Evolutionary conservation across 2,888 invertebrate genomes (phyloP).

Genomic region (Seira sanloemensis): DNA sequence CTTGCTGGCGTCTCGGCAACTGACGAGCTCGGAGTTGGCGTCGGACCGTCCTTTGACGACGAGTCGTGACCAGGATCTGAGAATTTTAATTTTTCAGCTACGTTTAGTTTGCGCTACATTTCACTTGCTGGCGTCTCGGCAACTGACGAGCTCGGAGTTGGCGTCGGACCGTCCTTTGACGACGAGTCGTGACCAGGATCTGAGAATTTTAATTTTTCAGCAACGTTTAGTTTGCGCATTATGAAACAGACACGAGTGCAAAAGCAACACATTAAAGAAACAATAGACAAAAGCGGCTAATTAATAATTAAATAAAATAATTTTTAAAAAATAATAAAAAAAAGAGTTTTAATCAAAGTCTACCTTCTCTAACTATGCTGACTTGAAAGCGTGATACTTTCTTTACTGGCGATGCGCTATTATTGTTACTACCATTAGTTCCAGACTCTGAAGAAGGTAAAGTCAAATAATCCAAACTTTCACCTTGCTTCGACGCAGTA

Average conservation of each 20-base stretch:
- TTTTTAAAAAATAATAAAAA: constrained; percentile 25
- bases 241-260: background rate
- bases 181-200: too few relatives aligned
- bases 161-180: constrained; percentile 15
- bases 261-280: constrained; percentile 12
- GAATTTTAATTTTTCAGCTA: too few relatives aligned
- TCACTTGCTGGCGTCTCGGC: constrained; percentile 30
- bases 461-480: constrained; percentile 42
- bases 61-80: background rate
- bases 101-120: background rate
- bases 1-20: constrained; percentile 29
- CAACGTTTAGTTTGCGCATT: background rate
- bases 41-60: constrained; percentile 11
- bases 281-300: too few relatives aligned
- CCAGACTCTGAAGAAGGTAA: constrained; percentile 50
- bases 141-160: constrained; percentile 36
- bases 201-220: background rate
- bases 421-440: constrained; percentile 45
- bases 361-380: constrained; percentile 77
- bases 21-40: constrained; percentile 35
- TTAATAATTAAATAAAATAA: too few relatives aligned
- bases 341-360: constrained; percentile 6
- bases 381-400: constrained; percentile 78
- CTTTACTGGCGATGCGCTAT: constrained; percentile 73
- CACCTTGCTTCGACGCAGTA: background rate